Evolutionary conservation across 2,797 vertebrate species (phyloP), one percentile per base, ranked within the genome.

Genomic region (Melanotaenia trifasciata): DNA sequence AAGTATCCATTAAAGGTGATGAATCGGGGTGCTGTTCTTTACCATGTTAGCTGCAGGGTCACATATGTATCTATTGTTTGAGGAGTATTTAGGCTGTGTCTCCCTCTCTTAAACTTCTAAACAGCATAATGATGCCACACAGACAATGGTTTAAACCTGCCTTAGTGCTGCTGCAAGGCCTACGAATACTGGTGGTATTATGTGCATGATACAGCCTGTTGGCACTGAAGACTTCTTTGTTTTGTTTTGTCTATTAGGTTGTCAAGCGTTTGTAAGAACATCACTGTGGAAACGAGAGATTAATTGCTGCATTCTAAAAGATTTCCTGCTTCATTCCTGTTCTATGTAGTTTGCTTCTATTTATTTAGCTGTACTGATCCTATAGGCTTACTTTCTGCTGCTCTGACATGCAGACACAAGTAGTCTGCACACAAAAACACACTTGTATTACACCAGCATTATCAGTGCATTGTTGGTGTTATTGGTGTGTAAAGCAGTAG

Each of bases 51-150:
- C 88, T 84, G 71, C 74, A 78, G 91, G 88, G 84, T 78, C 71
- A 74, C 74, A 78, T 80, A 64, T 87, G 78, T 68, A 76, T 47
- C 72, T 69, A 50, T 88, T 88, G 83, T 89, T 72, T 72, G 71
- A 33, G 66, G 76, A 72, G 51, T 33, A 5, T 64, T 69, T 36
- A 36, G 56, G 54, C 18, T 58, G 56, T 20, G 5, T 60, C 69
- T 73, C 58, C 73, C 64, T 58, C 32, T 78, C 14, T 76, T 79
- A 53, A 64, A 51, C 32, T 57, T 35, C 40, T 20, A 30, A 38
- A 58, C 43, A 47, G 30, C n/a, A 53, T 24, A 43, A 54, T 69
- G 43, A 82, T 47, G 72, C 20, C 47, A 9, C 14, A 32, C 50
- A 84, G 64, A 80, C 79, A 74, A 86, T 70, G 30, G 54, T 24